Conservation (phyloP, 1,140 invertebrate species). For the Globodera rostochiensis region DNA sequence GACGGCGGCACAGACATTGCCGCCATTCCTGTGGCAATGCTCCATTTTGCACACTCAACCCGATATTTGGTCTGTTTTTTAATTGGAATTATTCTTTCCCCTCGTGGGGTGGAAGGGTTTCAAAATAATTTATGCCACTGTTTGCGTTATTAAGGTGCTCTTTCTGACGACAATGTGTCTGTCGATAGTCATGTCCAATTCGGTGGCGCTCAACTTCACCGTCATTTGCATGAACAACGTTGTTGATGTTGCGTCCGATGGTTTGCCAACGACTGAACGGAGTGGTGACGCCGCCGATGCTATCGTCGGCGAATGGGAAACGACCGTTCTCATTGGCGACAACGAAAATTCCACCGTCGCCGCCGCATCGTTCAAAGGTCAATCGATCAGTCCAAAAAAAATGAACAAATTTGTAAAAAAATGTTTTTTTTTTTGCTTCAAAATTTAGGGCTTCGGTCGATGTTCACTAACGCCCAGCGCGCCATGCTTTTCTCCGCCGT, state of each 20-base stretch:
- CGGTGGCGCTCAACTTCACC: conserved; percentile 53
- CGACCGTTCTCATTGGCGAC: background rate
- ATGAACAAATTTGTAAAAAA: too few relatives aligned
- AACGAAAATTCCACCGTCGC: background rate
- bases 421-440: background rate
- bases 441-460: background rate
- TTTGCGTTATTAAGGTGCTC: conserved; percentile 34
- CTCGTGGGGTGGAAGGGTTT: too few relatives aligned
- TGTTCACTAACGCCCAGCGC: conserved; percentile 23
- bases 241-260: background rate
- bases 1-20: background rate
- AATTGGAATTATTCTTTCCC: too few relatives aligned
- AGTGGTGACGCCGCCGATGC: too few relatives aligned
- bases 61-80: conserved; percentile 26
- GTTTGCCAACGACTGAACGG: background rate
- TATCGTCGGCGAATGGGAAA: background rate
- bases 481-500: conserved; percentile 25
- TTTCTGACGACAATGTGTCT: conserved; percentile 41
- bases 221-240: conserved; percentile 49
- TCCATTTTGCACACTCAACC: conserved; percentile 34
- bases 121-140: too few relatives aligned
- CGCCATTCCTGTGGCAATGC: background rate
- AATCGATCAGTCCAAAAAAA: too few relatives aligned
- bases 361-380: too few relatives aligned
- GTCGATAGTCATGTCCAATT: conserved; percentile 47